Conservation (phyloP, 1,140 invertebrate species). For the Phymorhynchus buccinoides region DNA sequence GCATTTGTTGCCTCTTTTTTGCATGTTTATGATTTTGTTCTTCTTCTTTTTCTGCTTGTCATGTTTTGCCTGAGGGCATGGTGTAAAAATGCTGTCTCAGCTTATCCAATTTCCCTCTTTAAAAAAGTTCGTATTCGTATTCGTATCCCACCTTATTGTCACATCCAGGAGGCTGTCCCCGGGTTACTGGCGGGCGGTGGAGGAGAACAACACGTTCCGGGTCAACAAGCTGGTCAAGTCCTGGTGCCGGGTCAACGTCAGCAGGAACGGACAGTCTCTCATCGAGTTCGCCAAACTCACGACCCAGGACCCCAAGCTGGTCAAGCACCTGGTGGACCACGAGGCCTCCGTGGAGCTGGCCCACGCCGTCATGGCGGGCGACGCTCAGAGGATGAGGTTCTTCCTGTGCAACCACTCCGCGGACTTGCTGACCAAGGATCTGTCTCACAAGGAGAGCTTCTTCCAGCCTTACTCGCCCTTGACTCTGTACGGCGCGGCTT, state of each 20-base stretch:
- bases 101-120: too few relatives aligned
- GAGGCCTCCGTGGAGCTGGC: slow-evolving; percentile 68
- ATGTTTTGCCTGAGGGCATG: too few relatives aligned
- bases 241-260: slow-evolving; percentile 67
- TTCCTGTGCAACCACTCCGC: slow-evolving; percentile 57
- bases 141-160: too few relatives aligned
- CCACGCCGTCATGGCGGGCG: slow-evolving; percentile 65
- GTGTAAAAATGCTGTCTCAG: too few relatives aligned
- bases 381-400: slow-evolving; percentile 57
- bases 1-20: too few relatives aligned
- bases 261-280: slow-evolving; percentile 55
- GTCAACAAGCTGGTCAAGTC: slow-evolving; percentile 66
- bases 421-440: slow-evolving; percentile 59
- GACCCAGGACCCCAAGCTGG: slow-evolving; percentile 55
- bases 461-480: slow-evolving; percentile 60
- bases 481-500: slow-evolving; percentile 60
- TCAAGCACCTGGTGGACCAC: slow-evolving; percentile 59
- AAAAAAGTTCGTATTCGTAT: too few relatives aligned
- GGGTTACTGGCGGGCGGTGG: slow-evolving; percentile 63
- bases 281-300: slow-evolving; percentile 65
- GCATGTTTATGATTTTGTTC: background rate
- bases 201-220: slow-evolving; percentile 57
- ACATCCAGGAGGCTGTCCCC: slow-evolving; percentile 57
- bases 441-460: slow-evolving; percentile 59
- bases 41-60: too few relatives aligned